Evolutionary conservation across 1,140 invertebrate genomes (phyloP).

Genomic region (Euwallacea similis): DNA sequence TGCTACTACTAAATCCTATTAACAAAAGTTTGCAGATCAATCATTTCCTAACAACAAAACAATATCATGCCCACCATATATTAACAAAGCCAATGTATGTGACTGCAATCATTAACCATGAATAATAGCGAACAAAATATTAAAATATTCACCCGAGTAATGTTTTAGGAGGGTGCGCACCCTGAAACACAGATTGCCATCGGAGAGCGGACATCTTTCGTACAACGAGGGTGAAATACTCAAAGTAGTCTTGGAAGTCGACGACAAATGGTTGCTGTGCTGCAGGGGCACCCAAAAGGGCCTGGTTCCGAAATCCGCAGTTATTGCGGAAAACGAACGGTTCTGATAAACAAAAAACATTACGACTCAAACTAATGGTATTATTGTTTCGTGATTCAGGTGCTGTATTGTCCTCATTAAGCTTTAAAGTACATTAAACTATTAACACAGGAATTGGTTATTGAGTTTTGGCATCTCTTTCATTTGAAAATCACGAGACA

Average conservation of each 20-base stretch:
- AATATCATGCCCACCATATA: too few species aligned
- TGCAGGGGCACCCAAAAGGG: constrained; percentile 77
- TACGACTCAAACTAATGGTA: background rate
- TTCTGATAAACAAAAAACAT: constrained; percentile 39
- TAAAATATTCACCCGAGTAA: background rate
- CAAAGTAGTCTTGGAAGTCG: constrained; percentile 73
- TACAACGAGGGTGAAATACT: constrained; percentile 77
- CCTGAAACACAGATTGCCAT: constrained; percentile 70
- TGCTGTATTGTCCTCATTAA: background rate
- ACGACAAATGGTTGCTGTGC: constrained; percentile 75
- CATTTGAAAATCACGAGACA: too few species aligned
- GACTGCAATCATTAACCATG: too few species aligned
- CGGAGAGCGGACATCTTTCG: constrained; percentile 75
- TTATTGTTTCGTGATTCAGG: constrained; percentile 3
- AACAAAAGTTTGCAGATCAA: too few species aligned
- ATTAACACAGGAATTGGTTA: constrained; percentile 3
- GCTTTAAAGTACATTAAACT: constrained; percentile 2
- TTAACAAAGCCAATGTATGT: too few species aligned
- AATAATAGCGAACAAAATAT: too few species aligned
- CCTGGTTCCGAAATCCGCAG: constrained; percentile 72
- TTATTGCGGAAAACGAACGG: constrained; percentile 55
- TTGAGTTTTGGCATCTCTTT: background rate
- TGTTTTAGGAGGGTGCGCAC: constrained; percentile 69
- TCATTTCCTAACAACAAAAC: too few species aligned
- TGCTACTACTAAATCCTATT: too few species aligned